Base-by-base conservation (phyloP, 2,888 invertebrate genomes). In the Gastracanthus pulcherrimus region DNA sequence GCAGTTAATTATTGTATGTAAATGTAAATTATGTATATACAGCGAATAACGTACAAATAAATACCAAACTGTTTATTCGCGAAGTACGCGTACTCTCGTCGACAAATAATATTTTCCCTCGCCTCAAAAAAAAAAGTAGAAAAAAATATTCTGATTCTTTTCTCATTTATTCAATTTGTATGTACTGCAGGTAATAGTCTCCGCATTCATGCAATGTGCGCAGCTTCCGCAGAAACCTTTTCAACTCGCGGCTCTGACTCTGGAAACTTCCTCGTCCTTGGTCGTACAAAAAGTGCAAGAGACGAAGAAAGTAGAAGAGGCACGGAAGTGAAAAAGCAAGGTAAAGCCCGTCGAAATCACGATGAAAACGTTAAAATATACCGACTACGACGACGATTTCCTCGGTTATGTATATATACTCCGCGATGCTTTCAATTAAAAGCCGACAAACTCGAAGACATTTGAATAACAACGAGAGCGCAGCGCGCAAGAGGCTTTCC, bases 351-450 rank as follows among this genome's bases (percentile, higher is more conserved):
- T 26, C 38, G 36, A 72, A 72, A 72, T 72, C 58, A 13, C 64
- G 70, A 77, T 77, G 70, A 70, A 60, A 76, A 69, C 38, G 51
- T 66, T 29, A 9, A 67, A 76, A 60, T 76, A 69, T 55, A 67
- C 11, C 51, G 0, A 29, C 55, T 26, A 45, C 45, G 13, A 7
- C 26, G n/a, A 45, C n/a, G n/a, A n/a, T 45, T 3, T n/a, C 34
- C 13, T 13, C 2, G 60, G 29, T 64, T 71, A 64, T 31, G 55
- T 31, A 78, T 48, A 78, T 6, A 3, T 23, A 23, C 23, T 55
- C 26, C 9, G 48, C 6, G 78, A 79, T 58, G 69, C 80, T 75
- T 69, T 80, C 74, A 80, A 80, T 75, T 80, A 74, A 80, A 75
- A 80, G 36, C 69, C 67, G 67, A 75, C 74, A 51, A 74, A 55